Conservation (phyloP, 2,888 invertebrate genomes). For the Erebia aethiops region DNA sequence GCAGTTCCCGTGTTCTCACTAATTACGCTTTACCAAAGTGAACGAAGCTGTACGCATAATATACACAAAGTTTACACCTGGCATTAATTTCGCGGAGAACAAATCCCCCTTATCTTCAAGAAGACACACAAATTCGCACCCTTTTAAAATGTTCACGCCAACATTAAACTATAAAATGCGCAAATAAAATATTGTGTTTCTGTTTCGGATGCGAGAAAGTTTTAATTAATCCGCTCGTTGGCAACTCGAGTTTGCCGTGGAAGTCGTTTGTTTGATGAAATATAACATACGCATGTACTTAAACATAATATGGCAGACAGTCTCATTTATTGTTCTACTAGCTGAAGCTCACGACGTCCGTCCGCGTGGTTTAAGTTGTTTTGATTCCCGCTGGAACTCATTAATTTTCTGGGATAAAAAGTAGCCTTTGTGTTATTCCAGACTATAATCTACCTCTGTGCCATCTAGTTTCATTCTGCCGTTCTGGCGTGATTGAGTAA, state of each 20-base stretch:
- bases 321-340: too few relatives aligned
- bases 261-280: slow-evolving; percentile 6
- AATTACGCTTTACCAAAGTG: slow-evolving; percentile 1
- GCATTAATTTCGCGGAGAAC: slow-evolving; percentile 28
- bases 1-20: background rate
- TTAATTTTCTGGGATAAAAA: background rate
- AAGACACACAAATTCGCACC: slow-evolving; percentile 32
- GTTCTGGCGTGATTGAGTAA: too few relatives aligned
- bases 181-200: slow-evolving; percentile 28
- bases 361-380: background rate
- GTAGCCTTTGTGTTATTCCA: background rate
- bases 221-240: slow-evolving; percentile 28
- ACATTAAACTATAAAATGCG: slow-evolving; percentile 25
- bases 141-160: slow-evolving; percentile 13
- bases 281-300: background rate
- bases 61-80: slow-evolving; percentile 26
- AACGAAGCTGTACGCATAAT: too few relatives aligned
- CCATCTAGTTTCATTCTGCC: too few relatives aligned
- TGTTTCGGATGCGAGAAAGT: slow-evolving; percentile 8
- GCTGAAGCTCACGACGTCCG: too few relatives aligned
- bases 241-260: background rate
- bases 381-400: background rate
- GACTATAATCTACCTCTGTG: too few relatives aligned
- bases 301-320: background rate
- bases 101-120: slow-evolving; percentile 4